Conservation (phyloP, 2,113 vertebrate species). For the Sarotherodon lohbergeri region DNA sequence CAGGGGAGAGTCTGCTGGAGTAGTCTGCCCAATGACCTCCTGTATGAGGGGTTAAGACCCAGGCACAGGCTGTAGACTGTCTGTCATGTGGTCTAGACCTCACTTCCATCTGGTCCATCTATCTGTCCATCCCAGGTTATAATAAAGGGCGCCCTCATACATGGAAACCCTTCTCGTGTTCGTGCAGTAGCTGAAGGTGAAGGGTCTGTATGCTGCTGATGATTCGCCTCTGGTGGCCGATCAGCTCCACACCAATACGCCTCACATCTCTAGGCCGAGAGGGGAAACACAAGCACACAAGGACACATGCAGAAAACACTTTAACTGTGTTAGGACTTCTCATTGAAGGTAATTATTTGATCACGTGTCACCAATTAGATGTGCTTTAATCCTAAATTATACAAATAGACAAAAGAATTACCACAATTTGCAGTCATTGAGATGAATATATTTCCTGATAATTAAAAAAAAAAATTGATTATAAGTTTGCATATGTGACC, state of each 20-base stretch:
- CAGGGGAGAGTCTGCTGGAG: slow-evolving; percentile 34
- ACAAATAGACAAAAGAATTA: neutral
- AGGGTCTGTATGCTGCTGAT: slow-evolving; percentile 95
- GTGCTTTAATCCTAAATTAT: neutral
- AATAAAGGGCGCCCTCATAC: slow-evolving; percentile 80
- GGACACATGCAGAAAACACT: neutral
- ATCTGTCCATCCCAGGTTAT: slow-evolving; percentile 18
- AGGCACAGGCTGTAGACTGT: slow-evolving; percentile 81
- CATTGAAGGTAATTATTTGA: neutral
- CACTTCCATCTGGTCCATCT: slow-evolving; percentile 31
- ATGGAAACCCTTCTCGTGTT: slow-evolving; percentile 97
- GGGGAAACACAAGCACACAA: neutral
- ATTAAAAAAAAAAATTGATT: neutral
- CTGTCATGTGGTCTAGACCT: slow-evolving; percentile 54
- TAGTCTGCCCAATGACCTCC: slow-evolving; percentile 26
- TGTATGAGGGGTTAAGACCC: slow-evolving; percentile 70
- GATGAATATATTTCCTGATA: neutral
- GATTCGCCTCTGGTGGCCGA: slow-evolving; percentile 96
- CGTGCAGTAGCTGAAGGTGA: slow-evolving; percentile 89
- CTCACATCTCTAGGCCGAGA: slow-evolving; percentile 86
- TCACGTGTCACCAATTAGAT: neutral
- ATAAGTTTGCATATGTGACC: neutral
- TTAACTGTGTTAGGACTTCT: neutral
- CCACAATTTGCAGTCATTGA: neutral
- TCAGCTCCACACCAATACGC: slow-evolving; percentile 89